Base-by-base conservation (phyloP, 2,797 vertebrate species). In the Clarias pachynema region DNA sequence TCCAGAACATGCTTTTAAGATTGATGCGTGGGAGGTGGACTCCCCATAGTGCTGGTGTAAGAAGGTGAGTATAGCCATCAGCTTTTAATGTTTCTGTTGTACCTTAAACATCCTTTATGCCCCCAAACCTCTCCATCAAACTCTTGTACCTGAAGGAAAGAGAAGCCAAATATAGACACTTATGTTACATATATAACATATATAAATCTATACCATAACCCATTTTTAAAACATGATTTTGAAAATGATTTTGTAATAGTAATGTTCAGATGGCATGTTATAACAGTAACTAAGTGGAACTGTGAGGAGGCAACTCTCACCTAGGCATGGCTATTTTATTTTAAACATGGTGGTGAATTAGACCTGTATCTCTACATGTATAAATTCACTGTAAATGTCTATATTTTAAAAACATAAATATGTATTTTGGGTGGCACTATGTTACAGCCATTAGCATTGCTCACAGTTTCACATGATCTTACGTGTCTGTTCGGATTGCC, bases 1-100 rank as follows among this genome's bases (percentile, higher is more conserved):
- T 85, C 83, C 70, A 79, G 68, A 81, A 79, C 82, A 80, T 29
- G 85, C 74, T 85, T 87, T 88, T 84, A 85, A 66, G 81, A 86
- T 84, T 74, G 29, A 65, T 84, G 86, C 37, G 84, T 86, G 31
- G 88, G 89, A 86, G 85, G 49, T 20, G 20, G 53, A 62, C 26
- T 85, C 82, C 79, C 82, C 29, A 66, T 73, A 78, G 84, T 34
- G 49, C 87, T 53, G 31, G 31, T 79, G 78, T 85, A 59, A 74
- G 34, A 70, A 83, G 82, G 80, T 87, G 84, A 90, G 85, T 75
- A 24, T 22, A 72, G 74, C 68, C 49, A 26, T 81, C 85, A 29
- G 85, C 68, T 78, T 86, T 79, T 59, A 83, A 81, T 86, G 53
- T 81, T 80, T 49, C 63, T 82, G 81, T 75, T 82, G 37, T 80